Evolutionary conservation across 2,797 vertebrate species (phyloP).

Genomic region (Choloepus didactylus): DNA sequence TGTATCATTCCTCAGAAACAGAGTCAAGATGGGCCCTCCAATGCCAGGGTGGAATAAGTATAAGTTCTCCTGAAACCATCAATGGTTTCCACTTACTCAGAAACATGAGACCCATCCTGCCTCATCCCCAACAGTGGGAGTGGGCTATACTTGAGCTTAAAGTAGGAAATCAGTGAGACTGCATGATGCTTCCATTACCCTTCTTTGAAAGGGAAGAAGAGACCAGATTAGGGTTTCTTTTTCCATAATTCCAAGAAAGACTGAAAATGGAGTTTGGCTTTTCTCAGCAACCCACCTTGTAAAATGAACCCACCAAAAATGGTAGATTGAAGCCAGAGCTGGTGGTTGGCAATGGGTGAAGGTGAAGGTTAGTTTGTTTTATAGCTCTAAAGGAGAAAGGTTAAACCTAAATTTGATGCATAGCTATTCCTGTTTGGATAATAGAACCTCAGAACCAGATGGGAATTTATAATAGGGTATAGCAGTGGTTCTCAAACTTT

Average conservation of each 20-base stretch:
- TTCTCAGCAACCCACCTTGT: neutral
- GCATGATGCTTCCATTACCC: rapidly evolving
- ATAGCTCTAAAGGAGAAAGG: conserved; percentile 28
- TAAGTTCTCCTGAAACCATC: neutral
- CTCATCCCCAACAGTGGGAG: conserved; percentile 68
- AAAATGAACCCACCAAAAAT: neutral
- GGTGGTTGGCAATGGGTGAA: neutral
- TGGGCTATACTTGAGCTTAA: conserved; percentile 64
- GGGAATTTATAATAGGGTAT: neutral
- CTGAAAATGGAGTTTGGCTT: neutral
- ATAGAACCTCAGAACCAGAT: neutral
- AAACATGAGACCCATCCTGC: conserved; percentile 44
- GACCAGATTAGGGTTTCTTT: neutral
- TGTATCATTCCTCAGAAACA: conserved; percentile 59
- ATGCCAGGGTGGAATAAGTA: neutral
- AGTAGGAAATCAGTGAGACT: conserved; percentile 1
- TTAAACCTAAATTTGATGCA: neutral
- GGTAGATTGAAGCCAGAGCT: neutral
- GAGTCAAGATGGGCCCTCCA: neutral
- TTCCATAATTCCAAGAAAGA: neutral
- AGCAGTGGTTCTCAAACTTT: neutral
- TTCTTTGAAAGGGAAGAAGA: neutral
- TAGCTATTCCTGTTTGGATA: neutral
- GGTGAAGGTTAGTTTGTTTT: neutral
- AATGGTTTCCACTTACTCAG: conserved; percentile 46